Base-by-base conservation (phyloP, 1,140 invertebrate species). In the Camponotus floridanus region DNA sequence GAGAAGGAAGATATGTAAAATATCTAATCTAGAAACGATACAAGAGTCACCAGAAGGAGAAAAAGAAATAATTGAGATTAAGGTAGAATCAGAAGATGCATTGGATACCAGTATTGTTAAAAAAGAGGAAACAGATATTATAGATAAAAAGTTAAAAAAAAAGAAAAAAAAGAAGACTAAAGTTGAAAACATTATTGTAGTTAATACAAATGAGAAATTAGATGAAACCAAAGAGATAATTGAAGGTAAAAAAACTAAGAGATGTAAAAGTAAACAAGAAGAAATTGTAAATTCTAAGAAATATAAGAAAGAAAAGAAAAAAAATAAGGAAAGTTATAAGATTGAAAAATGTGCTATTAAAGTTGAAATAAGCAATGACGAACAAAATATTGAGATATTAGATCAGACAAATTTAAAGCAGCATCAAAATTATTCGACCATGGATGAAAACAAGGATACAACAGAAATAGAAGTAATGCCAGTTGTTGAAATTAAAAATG, bases 1-100 rank as follows among this genome's bases (percentile, higher is more conserved):
- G 70, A 92, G 85, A 57, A 91, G 79, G 26, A 92, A 88, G 70
- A 45, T 86, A 15, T 57, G 71, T 45, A 87, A 86, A 81, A 86
- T 86, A 26, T 92, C 88, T 4, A 88, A 76, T 86, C 70, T 94
- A 26, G 93, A 94, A 85, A 94, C 93, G 0, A 94, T 94, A 74
- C 85, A 88, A 18, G 94, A 94, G 89, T 88, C 45, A 51, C 87
- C 92, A 13, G 93, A 94, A 65, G 91, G 91, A 74, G 91, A 92
- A n/a, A 90, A 83, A 62, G 81, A 89, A 68, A 73, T 74, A 31
- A 48, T 3, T 5, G 18, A 80, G 0, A 61, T 21, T 6, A 36
- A 73, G 2, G 45, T 4, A 15, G 80, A 87, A 48, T 8, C 68
- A 1, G 65, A 85, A 51, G 74, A 88, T 45, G 18, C 26, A 55